Percentiles rank a stretch among this genome's conserved stretches.
These are phyloP conservation scores for Phymatocera aterrima DNA, from an alignment of 2,888 invertebrate species.

Conservation along the genomic window DNA sequence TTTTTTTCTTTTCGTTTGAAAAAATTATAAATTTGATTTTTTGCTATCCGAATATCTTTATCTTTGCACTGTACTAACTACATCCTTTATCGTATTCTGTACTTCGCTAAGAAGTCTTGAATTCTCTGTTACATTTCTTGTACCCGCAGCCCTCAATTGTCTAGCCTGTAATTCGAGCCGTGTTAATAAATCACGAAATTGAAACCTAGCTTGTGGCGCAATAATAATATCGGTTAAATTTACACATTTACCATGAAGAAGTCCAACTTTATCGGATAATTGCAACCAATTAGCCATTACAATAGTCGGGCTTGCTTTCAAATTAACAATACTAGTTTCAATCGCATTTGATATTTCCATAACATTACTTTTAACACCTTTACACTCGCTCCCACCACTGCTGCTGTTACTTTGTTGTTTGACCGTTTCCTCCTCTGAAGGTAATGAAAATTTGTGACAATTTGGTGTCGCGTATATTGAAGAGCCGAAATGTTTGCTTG, in stretches of 20 bases:
- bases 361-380: slow-evolving; percentile 75
- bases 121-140: slow-evolving; percentile 83
- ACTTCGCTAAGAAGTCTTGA: slow-evolving; percentile 84
- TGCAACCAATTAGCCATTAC: slow-evolving; percentile 86
- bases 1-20: not conserved
- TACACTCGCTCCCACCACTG: slow-evolving; percentile 55
- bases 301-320: slow-evolving; percentile 76
- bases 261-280: slow-evolving; percentile 87
- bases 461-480: slow-evolving; percentile 90
- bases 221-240: slow-evolving; percentile 88
- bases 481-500: slow-evolving; percentile 75
- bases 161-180: slow-evolving; percentile 84
- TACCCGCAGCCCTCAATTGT: slow-evolving; percentile 82
- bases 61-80: slow-evolving; percentile 85
- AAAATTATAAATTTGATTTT: slow-evolving; percentile 42
- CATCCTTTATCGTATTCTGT: slow-evolving; percentile 83
- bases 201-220: slow-evolving; percentile 92
- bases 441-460: slow-evolving; percentile 60
- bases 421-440: slow-evolving; percentile 30
- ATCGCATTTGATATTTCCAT: slow-evolving; percentile 82
- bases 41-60: slow-evolving; percentile 63
- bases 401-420: too few relatives aligned
- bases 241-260: slow-evolving; percentile 89
- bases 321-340: slow-evolving; percentile 81
- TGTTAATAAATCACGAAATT: slow-evolving; percentile 86